These are phyloP conservation scores for Sceloporus tristichus DNA, from an alignment of 2,113 vertebrate species.

Conservation along the genomic window DNA sequence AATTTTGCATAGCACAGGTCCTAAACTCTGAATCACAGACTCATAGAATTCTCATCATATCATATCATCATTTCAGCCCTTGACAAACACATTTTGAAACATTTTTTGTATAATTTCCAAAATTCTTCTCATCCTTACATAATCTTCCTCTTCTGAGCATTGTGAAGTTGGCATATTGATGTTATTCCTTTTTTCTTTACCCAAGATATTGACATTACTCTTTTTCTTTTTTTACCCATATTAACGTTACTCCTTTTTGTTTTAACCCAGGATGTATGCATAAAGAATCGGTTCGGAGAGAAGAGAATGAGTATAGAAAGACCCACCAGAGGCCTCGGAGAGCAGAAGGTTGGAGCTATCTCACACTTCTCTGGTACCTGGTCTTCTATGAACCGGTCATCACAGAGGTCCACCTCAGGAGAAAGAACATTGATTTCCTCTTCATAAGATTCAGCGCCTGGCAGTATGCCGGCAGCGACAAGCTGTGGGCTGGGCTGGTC, in stretches of 20 bases:
- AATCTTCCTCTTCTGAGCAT: no score
- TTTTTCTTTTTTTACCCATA: no score
- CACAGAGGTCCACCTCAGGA: conserved; percentile 80
- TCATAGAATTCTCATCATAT: no score
- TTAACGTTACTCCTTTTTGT: not conserved
- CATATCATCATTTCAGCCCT: no score
- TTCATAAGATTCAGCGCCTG: conserved; percentile 94
- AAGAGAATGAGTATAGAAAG: conserved; percentile 47
- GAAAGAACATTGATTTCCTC: conserved; percentile 83
- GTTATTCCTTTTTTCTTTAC: not conserved
- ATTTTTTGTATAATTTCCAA: no score
- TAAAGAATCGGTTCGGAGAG: conserved; percentile 68
- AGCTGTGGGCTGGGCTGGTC: conserved; percentile 92
- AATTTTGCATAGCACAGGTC: no score
- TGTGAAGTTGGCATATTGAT: not conserved
- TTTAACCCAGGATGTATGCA: conserved; percentile 66
- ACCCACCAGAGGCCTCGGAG: conserved; percentile 40
- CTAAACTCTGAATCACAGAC: no score
- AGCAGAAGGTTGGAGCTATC: conserved; percentile 66
- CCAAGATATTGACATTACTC: no score
- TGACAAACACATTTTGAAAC: no score
- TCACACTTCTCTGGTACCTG: conserved; percentile 77
- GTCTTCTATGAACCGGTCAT: conserved; percentile 86
- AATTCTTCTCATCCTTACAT: no score
- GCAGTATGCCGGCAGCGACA: conserved; percentile 93